Evolutionary conservation across 1,140 invertebrate genomes (phyloP).

Genomic region (Drosophila kepulauana): DNA sequence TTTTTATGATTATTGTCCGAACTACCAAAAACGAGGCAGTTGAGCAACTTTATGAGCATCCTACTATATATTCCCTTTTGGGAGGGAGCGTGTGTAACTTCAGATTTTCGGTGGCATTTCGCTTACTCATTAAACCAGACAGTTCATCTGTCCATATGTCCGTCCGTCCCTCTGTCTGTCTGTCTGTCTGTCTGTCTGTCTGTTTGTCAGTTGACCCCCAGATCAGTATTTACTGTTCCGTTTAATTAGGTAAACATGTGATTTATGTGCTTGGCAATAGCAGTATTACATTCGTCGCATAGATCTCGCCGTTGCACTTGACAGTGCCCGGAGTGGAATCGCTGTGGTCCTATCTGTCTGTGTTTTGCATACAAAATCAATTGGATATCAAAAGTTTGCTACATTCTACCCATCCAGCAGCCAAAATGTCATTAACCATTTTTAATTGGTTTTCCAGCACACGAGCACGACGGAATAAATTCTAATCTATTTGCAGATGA

Average conservation of each 20-base stretch:
- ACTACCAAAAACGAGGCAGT: conserved; percentile 29
- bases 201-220: conserved; percentile 46
- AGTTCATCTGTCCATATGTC: not conserved
- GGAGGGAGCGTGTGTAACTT: conserved; percentile 39
- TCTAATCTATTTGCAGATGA: not conserved
- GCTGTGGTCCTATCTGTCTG: not conserved
- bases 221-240: conserved; percentile 59
- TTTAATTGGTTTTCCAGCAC: conserved; percentile 63
- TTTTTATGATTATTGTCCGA: conserved; percentile 74
- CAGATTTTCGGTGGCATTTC: conserved; percentile 66
- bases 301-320: not conserved
- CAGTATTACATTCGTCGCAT: conserved; percentile 16
- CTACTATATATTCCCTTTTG: conserved; percentile 11
- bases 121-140: conserved; percentile 56
- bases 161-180: not conserved
- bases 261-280: conserved; percentile 58
- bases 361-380: conserved; percentile 62
- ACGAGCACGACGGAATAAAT: conserved; percentile 5
- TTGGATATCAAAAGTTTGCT: conserved; percentile 62
- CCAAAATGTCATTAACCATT: conserved; percentile 55
- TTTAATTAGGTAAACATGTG: conserved; percentile 75
- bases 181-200: not conserved
- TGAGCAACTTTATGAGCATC: conserved; percentile 56
- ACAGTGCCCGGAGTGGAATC: not conserved
- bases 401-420: conserved; percentile 24